phyloP scores from a whole-genome alignment of 2,797 vertebrate species.

The Danio jaintianensis region DNA sequence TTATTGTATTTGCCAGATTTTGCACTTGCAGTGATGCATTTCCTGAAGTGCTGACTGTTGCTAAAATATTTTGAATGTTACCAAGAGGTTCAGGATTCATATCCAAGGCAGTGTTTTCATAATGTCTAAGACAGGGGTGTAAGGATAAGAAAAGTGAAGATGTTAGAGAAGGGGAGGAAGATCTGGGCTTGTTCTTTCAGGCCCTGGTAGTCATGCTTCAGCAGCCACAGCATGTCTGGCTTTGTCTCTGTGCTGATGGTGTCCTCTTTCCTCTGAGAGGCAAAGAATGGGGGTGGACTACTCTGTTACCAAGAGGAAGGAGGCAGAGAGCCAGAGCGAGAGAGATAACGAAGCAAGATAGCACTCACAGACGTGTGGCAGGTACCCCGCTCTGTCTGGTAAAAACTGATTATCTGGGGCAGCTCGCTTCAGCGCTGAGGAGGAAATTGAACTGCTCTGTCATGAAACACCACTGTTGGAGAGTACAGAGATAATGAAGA shows the following conservation, averaged over 20 bases:
- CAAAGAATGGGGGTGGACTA: conserved; percentile 70
- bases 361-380: conserved; percentile 69
- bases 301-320: conserved; percentile 61
- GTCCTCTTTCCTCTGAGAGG: conserved; percentile 75
- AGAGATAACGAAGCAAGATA: conserved; percentile 76
- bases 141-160: conserved; percentile 34
- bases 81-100: not conserved
- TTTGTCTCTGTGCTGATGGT: conserved; percentile 67
- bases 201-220: conserved; percentile 70
- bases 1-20: conserved; percentile 18
- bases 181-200: conserved; percentile 75
- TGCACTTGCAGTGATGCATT: not conserved
- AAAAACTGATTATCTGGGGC: conserved; percentile 69
- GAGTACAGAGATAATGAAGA: conserved; percentile 45
- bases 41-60: not conserved
- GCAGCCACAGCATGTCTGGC: conserved; percentile 67
- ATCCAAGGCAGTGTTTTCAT: not conserved
- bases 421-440: conserved; percentile 40
- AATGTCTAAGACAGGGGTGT: conserved; percentile 15
- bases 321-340: conserved; percentile 70
- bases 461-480: conserved; percentile 49
- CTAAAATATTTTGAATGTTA: not conserved
- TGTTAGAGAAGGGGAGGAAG: conserved; percentile 35
- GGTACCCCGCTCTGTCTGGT: conserved; percentile 64
- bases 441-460: conserved; percentile 53